Conservation (phyloP, 1,140 invertebrate species). For the Eubasilissa regina region DNA sequence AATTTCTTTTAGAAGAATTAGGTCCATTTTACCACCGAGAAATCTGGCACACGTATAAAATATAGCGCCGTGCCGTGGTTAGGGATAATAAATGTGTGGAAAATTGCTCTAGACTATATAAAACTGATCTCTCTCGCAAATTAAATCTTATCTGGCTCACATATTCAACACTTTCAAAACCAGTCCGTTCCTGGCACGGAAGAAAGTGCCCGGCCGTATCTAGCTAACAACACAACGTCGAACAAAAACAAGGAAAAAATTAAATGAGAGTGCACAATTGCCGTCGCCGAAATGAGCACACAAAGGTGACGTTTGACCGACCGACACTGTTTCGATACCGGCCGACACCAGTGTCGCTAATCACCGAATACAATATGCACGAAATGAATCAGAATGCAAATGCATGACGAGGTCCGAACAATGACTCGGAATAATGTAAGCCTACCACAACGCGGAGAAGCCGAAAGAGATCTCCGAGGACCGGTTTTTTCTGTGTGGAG, state of each 20-base stretch:
- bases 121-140: too few relatives aligned
- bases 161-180: too few relatives aligned
- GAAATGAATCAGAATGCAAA: background rate
- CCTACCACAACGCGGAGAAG: constrained; percentile 7
- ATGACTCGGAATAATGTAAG: background rate
- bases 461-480: too few relatives aligned
- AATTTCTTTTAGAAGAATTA: too few relatives aligned
- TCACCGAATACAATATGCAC: background rate
- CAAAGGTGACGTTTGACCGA: too few relatives aligned
- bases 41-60: constrained; percentile 7
- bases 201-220: constrained; percentile 3
- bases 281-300: background rate
- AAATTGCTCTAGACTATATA: background rate
- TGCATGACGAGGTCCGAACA: too few relatives aligned
- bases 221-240: too few relatives aligned
- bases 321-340: too few relatives aligned
- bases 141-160: too few relatives aligned
- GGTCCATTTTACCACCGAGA: background rate
- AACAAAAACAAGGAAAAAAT: background rate
- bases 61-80: constrained; percentile 3
- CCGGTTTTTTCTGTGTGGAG: constrained; percentile 1
- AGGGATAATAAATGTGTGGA: constrained; percentile 11
- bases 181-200: constrained; percentile 12
- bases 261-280: constrained; percentile 1
- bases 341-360: too few relatives aligned